A percentile compares a stretch with the other conserved stretches of the same genome.
phyloP scores from a whole-genome alignment of 2,113 vertebrate genomes.

The Heterocephalus glaber region DNA sequence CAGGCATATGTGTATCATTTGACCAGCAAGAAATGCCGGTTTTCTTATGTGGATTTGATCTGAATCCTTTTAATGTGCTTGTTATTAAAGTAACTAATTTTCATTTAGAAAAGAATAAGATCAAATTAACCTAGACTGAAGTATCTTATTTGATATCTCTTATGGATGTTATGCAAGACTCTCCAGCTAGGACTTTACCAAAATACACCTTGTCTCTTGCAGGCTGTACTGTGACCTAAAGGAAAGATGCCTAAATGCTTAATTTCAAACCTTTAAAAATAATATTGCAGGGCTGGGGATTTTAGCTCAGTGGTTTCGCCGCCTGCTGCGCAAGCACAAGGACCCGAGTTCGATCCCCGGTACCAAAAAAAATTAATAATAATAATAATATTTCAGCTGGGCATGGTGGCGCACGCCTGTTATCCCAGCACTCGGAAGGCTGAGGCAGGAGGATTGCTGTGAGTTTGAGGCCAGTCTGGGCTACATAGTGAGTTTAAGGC shows the following conservation, averaged over 20 bases:
- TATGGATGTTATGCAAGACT: not conserved
- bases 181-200: not conserved
- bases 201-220: not conserved
- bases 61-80: not conserved
- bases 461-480: too few relatives aligned
- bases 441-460: too few relatives aligned
- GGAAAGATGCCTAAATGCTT: not conserved
- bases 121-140: not conserved
- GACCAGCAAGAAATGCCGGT: not conserved
- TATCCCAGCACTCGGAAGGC: not conserved
- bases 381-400: too few relatives aligned
- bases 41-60: not conserved
- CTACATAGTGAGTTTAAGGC: too few relatives aligned
- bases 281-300: too few relatives aligned
- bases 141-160: not conserved
- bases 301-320: too few relatives aligned
- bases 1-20: not conserved
- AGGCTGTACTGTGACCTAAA: not conserved
- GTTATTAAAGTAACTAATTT: not conserved
- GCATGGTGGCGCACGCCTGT: too few relatives aligned
- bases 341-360: too few relatives aligned
- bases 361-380: too few relatives aligned
- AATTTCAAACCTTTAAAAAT: conserved; percentile 50
- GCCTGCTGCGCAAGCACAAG: too few relatives aligned
- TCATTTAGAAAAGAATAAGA: conserved; percentile 44